Evolutionary conservation across 2,797 vertebrate species (phyloP).

Genomic region (Arctocebus calabarensis): DNA sequence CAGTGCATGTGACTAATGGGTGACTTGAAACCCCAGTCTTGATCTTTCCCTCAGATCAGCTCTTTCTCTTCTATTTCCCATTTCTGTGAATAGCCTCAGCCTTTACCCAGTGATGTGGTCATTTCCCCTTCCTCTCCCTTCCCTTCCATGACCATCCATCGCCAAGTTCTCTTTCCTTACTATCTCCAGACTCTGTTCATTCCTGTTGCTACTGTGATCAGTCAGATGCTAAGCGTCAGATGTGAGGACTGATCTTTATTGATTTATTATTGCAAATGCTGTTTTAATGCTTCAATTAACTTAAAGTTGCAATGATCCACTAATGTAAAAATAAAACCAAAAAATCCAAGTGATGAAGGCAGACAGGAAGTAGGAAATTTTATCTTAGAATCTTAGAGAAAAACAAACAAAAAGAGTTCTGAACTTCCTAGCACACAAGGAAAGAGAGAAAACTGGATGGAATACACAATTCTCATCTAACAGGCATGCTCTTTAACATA

Average conservation of each 20-base stretch:
- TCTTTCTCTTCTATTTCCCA: neutral
- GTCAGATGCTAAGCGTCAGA: neutral
- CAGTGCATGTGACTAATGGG: neutral
- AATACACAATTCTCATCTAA: neutral
- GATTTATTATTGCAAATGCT: constrained; percentile 5
- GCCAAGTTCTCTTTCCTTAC: neutral
- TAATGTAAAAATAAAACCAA: constrained; percentile 15
- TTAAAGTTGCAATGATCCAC: neutral
- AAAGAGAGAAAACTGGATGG: constrained; percentile 5
- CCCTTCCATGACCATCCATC: neutral
- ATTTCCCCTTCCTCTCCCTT: neutral
- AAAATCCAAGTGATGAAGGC: neutral
- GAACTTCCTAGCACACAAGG: neutral
- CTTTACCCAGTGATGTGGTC: accelerated
- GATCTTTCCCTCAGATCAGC: neutral
- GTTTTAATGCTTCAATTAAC: neutral
- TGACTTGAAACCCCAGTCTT: neutral
- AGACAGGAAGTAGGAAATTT: neutral
- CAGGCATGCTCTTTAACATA: neutral
- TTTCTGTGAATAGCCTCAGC: neutral
- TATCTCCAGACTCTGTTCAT: neutral
- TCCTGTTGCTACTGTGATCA: neutral
- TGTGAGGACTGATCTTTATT: neutral
- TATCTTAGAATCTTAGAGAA: neutral
- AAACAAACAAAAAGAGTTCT: constrained; percentile 2